Evolutionary conservation across 2,797 vertebrate species (phyloP).

Genomic region (Poeciliopsis gracilis): DNA sequence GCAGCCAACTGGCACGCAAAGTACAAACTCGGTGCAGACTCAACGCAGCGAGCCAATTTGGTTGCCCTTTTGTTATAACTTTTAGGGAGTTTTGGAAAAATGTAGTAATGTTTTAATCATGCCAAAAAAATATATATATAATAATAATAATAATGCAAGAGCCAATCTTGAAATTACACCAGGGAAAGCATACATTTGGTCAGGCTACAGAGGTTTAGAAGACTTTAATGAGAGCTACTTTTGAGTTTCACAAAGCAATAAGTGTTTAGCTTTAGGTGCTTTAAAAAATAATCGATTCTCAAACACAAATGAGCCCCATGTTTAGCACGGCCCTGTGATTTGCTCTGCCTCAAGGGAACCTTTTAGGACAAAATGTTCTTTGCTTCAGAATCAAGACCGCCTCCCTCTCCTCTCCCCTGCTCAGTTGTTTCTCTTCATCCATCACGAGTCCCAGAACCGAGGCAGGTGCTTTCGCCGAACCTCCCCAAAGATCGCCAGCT

Average conservation of each 20-base stretch:
- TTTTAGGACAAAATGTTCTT: constrained; percentile 63
- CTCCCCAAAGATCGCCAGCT: constrained; percentile 46
- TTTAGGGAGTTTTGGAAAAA: constrained; percentile 6
- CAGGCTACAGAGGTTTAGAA: constrained; percentile 1
- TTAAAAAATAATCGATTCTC: constrained; percentile 23
- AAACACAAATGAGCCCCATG: constrained; percentile 31
- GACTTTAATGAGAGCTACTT: constrained; percentile 1
- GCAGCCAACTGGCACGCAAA: constrained; percentile 9
- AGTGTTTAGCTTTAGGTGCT: neutral
- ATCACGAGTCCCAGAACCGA: constrained; percentile 57
- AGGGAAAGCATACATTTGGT: constrained; percentile 29
- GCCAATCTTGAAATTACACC: neutral
- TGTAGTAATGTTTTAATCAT: constrained; percentile 27
- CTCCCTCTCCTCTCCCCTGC: constrained; percentile 17
- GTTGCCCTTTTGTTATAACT: constrained; percentile 13
- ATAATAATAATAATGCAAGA: neutral
- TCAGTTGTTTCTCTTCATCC: constrained; percentile 65
- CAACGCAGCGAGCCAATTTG: constrained; percentile 25
- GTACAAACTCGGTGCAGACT: constrained; percentile 17
- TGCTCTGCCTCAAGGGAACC: constrained; percentile 26
- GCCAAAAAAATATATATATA: constrained; percentile 1
- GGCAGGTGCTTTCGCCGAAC: constrained; percentile 68
- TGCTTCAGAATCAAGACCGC: constrained; percentile 34
- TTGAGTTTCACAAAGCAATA: constrained; percentile 19
- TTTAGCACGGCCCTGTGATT: constrained; percentile 13